A percentile compares a stretch with the other conserved stretches of the same genome.
These are phyloP conservation scores for Perizoma flavofasciatum DNA, from an alignment of 2,888 invertebrate species.

Conservation along the genomic window DNA sequence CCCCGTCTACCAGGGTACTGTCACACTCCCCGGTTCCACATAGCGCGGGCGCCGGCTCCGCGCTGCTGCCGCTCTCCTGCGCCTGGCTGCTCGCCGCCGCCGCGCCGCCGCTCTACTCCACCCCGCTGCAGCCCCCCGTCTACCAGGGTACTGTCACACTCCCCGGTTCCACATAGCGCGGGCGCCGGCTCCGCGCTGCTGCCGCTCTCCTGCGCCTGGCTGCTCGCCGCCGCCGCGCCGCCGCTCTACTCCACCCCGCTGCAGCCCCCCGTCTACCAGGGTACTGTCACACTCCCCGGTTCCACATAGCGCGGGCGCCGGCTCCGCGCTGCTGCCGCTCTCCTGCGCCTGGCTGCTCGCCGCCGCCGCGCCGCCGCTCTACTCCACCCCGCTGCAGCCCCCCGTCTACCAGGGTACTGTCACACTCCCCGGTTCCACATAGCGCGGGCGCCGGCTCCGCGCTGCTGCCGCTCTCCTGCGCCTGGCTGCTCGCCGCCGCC, in stretches of 20 bases:
- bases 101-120: too few relatives aligned
- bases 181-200: constrained; percentile 4
- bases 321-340: constrained; percentile 36
- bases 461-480: constrained; percentile 40
- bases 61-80: constrained; percentile 40
- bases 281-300: constrained; percentile 3
- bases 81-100: constrained; percentile 18
- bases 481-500: too few relatives aligned
- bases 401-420: constrained; percentile 18
- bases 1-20: constrained; percentile 19
- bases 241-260: constrained; percentile 43
- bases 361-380: too few relatives aligned
- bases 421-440: not conserved
- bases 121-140: constrained; percentile 23
- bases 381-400: constrained; percentile 18
- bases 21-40: not conserved
- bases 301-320: too few relatives aligned
- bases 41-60: not conserved
- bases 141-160: constrained; percentile 9
- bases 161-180: too few relatives aligned
- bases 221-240: too few relatives aligned
- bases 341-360: constrained; percentile 28
- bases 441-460: not conserved
- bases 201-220: constrained; percentile 40
- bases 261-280: constrained; percentile 21